Percentiles rank a stretch among this genome's conserved stretches.
phyloP scores from a whole-genome alignment of 1,140 invertebrate species.

The Bombus vancouverensis region DNA sequence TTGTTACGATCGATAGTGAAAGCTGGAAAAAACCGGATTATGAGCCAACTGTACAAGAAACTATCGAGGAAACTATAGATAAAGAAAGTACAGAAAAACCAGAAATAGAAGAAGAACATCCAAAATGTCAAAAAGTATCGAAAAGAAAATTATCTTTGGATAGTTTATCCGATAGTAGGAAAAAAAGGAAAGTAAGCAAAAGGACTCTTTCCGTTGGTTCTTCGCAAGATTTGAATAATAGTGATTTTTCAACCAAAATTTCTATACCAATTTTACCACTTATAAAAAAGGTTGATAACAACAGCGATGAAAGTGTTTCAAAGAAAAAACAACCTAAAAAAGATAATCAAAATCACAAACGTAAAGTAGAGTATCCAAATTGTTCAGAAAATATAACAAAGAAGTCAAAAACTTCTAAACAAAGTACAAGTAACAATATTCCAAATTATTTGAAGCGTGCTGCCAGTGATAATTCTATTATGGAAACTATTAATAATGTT shows the following conservation, averaged over 20 bases:
- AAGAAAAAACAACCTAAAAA: constrained; percentile 73
- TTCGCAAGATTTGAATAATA: constrained; percentile 57
- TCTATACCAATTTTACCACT: constrained; percentile 48
- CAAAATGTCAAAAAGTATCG: constrained; percentile 83
- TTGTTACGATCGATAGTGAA: constrained; percentile 70
- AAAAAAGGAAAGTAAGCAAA: constrained; percentile 76
- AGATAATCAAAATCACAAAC: constrained; percentile 63
- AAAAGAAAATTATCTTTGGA: constrained; percentile 79
- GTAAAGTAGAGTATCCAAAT: constrained; percentile 61
- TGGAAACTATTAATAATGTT: constrained; percentile 79
- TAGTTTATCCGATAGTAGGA: constrained; percentile 73
- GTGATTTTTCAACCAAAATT: constrained; percentile 30
- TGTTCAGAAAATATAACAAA: constrained; percentile 59
- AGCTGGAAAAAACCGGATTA: constrained; percentile 80
- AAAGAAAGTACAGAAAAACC: constrained; percentile 44
- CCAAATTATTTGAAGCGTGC: constrained; percentile 66
- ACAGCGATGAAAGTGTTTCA: constrained; percentile 29
- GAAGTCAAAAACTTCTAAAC: constrained; percentile 70
- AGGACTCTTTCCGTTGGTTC: constrained; percentile 76
- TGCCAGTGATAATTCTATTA: constrained; percentile 78
- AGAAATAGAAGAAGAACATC: constrained; percentile 73
- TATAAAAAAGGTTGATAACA: constrained; percentile 44
- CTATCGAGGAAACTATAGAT: constrained; percentile 62
- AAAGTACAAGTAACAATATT: constrained; percentile 43
- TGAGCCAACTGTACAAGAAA: constrained; percentile 77